Evolutionary conservation across 1,140 invertebrate genomes (phyloP), one percentile per base, ranked within the genome.

Genomic region (Drosophila jambulina): DNA sequence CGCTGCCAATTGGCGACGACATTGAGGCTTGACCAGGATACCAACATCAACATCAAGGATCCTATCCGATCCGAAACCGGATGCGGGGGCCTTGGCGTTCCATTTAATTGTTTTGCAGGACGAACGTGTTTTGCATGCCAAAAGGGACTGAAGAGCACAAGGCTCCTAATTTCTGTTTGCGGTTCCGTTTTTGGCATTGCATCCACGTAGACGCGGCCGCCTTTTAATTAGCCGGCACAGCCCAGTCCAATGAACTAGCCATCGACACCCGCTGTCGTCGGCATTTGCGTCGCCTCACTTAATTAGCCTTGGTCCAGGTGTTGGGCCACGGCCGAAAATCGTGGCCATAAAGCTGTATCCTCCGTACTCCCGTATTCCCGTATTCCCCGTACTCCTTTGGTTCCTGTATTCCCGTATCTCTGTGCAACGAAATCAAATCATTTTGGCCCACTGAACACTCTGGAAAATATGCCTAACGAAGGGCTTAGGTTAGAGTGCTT

Each of bases 81-180:
- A 76, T 76, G 46, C 21, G 57, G 51, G 51, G 51, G 34, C 81
- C 57, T 75, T 58, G 78, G 51, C 65, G 68, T 63, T 67, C 64
- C 74, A 53, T 75, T 79, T 85, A 85, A 85, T 85, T 85, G 82
- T 86, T 85, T 85, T 69, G 82, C 78, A 70, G 58, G 67, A 40
- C 59, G 83, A 71, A 81, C 82, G 79, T 85, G 82, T 87, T 85
- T 85, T 87, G 82, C 82, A 85, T 85, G 58, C 59, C 62, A 63
- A 82, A 78, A 70, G 43, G 62, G 60, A 59, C 34, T 49, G 54
- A 19, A 27, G 40, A 51, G 13, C 48, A 40, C 15, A 48, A 45
- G 45, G 46, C 70, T 62, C 38, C 78, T 85, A 85, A 82, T 85
- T 86, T 80, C 32, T 63, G 53, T 60, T 54, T 61, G 75, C 68